Conservation (phyloP, 2,797 vertebrate species). For the Propithecus perrieri region DNA sequence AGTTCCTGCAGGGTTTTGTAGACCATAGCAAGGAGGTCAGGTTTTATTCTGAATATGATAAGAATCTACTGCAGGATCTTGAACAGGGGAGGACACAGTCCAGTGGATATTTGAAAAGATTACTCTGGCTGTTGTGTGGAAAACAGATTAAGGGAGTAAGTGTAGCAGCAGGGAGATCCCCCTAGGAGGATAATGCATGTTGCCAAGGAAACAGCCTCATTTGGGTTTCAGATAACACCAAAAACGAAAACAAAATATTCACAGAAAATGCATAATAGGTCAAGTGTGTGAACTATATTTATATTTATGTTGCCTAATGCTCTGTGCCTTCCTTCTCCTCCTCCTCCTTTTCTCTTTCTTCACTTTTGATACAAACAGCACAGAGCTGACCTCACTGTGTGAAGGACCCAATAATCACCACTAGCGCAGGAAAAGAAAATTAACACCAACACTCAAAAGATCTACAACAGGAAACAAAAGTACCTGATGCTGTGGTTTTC, state of each 20-base stretch:
- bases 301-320: not conserved
- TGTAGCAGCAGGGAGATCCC: not conserved
- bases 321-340: not conserved
- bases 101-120: not conserved
- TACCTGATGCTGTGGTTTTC: not conserved
- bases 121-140: not conserved
- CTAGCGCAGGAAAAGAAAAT: not conserved
- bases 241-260: not conserved
- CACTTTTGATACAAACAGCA: not conserved
- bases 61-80: not conserved
- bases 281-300: not conserved
- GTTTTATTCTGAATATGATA: not conserved
- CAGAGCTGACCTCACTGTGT: not conserved
- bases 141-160: not conserved
- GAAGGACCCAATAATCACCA: not conserved
- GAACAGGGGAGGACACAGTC: not conserved
- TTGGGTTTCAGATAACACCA: not conserved
- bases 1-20: not conserved
- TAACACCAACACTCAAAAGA: not conserved
- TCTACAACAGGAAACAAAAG: not conserved
- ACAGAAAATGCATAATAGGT: not conserved
- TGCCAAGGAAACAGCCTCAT: not conserved
- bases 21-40: not conserved
- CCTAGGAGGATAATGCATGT: not conserved
- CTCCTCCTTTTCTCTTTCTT: not conserved